Evolutionary conservation across 2,113 vertebrate genomes (phyloP), one percentile per base, ranked within the genome.

Genomic region (Colossoma macropomum): DNA sequence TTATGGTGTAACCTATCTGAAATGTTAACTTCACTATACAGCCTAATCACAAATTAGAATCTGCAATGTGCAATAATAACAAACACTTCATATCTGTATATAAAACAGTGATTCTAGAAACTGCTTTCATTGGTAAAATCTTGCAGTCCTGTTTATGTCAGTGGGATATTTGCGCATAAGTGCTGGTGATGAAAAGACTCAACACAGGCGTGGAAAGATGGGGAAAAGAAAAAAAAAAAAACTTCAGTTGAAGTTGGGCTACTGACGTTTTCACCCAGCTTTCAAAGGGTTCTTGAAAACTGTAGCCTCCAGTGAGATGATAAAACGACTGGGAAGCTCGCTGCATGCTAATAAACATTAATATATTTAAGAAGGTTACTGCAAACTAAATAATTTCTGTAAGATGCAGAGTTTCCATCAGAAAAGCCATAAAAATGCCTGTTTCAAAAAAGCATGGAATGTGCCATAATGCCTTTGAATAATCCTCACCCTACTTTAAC

Each of bases 261-360:
- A 34, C 60, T 48, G 66, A 72, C 5, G 28, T 80, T 82, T 72
- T 78, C 75, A 76, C 62, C 19, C 28, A 66, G 34, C 52, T 83
- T 88, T 88, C 77, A 86, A 85, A 87, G 66, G 65, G 48, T 81
- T 84, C 45, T 84, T 80, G 9, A 85, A 85, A 78, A 70, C 68
- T 27, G 17, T 66, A 54, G 81, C 72, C 69, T 80, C 77, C 73
- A 71, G 69, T 72, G 23, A 62, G 41, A 84, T 84, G 12, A 68
- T 75, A 70, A 30, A 79, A 72, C 59, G 30, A 23, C 48, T 34
- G 54, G 38, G 32, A 72, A 72, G 41, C 34, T 77, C 76, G 28
- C 19, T 63, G 85, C 77, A 80, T 85, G 60, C 80, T 83, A 83
- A 88, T 80, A 45, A 83, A 70, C 50, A n/a, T 62, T 63, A 30